A percentile compares a stretch with the other conserved stretches of the same genome.
phyloP scores from a whole-genome alignment of 2,113 vertebrate genomes.

The Myiozetetes cayanensis region DNA sequence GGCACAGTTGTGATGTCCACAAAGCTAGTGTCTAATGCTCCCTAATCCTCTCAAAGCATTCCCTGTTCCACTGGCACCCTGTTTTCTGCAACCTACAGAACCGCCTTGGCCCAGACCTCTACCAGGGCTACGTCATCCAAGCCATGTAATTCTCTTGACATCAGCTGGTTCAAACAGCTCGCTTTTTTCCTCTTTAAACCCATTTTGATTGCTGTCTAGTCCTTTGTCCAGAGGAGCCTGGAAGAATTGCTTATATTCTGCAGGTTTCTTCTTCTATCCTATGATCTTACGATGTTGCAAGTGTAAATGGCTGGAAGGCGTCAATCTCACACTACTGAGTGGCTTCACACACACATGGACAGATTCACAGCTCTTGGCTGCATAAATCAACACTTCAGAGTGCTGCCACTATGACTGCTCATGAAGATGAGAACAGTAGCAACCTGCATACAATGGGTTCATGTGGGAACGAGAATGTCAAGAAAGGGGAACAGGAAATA shows the following conservation, averaged over 20 bases:
- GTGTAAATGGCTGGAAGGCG: neutral
- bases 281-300: neutral
- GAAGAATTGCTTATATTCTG: neutral
- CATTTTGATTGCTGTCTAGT: neutral
- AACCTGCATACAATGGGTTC: neutral
- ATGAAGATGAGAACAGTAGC: neutral
- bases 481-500: neutral
- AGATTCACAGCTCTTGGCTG: neutral
- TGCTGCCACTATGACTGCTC: neutral
- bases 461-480: rapidly evolving
- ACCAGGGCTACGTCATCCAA: neutral
- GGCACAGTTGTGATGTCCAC: neutral
- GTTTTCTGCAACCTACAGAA: neutral
- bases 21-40: neutral
- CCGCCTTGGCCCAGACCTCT: neutral
- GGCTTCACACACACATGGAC: neutral
- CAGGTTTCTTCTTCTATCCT: neutral
- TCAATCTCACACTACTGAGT: neutral
- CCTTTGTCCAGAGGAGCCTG: neutral
- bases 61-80: neutral
- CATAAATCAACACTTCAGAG: neutral
- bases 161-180: neutral
- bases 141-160: neutral
- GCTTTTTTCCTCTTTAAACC: neutral
- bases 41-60: neutral